Conservation (phyloP, 2,113 vertebrate species). For the Pelecanus crispus region DNA sequence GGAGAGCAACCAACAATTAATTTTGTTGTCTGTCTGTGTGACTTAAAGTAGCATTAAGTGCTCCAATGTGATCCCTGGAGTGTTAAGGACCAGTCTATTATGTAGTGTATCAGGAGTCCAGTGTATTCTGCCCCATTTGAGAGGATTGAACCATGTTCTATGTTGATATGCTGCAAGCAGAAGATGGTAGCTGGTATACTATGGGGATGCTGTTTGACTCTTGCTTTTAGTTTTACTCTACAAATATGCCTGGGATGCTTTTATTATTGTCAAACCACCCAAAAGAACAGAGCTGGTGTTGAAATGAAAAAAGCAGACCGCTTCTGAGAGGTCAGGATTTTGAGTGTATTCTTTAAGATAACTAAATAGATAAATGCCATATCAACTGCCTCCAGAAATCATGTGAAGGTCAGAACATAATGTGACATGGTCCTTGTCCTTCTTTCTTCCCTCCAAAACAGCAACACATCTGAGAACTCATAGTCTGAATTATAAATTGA, state of each 20-base stretch:
- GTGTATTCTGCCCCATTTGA: background rate
- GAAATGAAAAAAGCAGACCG: background rate
- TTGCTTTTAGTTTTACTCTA: background rate
- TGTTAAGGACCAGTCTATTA: background rate
- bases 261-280: background rate
- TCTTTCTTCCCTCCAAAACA: background rate
- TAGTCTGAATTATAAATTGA: background rate
- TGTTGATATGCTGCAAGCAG: background rate
- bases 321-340: background rate
- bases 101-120: background rate
- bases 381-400: background rate
- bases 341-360: background rate
- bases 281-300: background rate
- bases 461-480: background rate
- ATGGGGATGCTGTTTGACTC: background rate
- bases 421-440: background rate
- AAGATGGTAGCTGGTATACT: background rate
- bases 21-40: background rate
- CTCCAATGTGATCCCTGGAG: background rate
- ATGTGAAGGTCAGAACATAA: background rate
- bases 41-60: background rate
- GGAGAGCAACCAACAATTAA: background rate
- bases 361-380: background rate
- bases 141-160: background rate
- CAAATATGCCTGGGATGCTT: background rate